Evolutionary conservation across 2,797 vertebrate genomes (phyloP).

Genomic region (Molothrus ater): DNA sequence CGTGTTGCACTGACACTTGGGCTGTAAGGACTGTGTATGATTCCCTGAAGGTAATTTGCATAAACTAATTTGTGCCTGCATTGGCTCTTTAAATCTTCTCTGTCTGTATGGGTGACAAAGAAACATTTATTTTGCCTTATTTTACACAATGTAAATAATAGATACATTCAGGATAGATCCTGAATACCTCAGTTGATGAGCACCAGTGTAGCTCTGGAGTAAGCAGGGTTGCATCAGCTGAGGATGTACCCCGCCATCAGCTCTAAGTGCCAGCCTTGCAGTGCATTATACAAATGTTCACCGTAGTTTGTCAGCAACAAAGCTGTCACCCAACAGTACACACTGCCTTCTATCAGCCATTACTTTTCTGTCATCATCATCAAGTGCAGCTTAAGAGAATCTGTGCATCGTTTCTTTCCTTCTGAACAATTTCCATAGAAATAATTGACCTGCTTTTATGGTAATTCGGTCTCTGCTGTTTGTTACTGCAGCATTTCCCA

Average conservation of each 20-base stretch:
- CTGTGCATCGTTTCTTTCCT: slow-evolving; percentile 19
- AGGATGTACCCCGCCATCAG: background rate
- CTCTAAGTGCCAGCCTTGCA: background rate
- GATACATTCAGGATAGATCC: background rate
- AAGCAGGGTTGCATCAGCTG: background rate
- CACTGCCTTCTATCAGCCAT: slow-evolving; percentile 38
- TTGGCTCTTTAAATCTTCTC: slow-evolving; percentile 25
- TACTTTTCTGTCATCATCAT: slow-evolving; percentile 39
- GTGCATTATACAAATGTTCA: background rate
- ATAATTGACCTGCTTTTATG: slow-evolving; percentile 63
- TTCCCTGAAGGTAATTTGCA: background rate
- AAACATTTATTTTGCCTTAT: slow-evolving; percentile 31
- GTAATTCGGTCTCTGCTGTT: slow-evolving; percentile 13
- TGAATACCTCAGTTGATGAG: background rate
- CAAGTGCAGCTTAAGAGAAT: slow-evolving; percentile 34
- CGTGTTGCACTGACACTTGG: background rate
- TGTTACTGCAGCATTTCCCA: slow-evolving; percentile 66
- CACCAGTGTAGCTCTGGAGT: background rate
- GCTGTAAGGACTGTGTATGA: background rate
- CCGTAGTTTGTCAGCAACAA: slow-evolving; percentile 4
- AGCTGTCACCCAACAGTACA: slow-evolving; percentile 41
- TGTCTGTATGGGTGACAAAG: background rate
- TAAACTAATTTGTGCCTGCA: background rate
- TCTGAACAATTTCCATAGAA: slow-evolving; percentile 40
- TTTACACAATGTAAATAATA: background rate